Conservation (phyloP, 1,140 invertebrate genomes). For the Catajapyx aquilonaris region DNA sequence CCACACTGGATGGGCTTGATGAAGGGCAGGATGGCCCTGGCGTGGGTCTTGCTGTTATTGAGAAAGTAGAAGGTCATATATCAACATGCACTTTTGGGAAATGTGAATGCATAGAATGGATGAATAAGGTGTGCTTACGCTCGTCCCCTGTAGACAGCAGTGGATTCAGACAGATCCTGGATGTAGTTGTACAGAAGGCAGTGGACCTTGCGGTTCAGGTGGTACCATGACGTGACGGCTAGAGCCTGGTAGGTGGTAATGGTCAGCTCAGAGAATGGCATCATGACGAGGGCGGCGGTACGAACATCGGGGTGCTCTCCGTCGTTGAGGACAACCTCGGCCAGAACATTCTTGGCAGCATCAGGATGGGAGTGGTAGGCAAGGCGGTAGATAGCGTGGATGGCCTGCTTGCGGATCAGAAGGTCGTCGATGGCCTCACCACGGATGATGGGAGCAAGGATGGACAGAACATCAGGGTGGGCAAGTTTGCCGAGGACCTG, state of each 20-base stretch:
- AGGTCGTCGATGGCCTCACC: not conserved
- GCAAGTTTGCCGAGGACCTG: not conserved
- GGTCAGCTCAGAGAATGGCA: not conserved
- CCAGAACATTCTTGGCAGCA: not conserved
- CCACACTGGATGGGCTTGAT: too few relatives aligned
- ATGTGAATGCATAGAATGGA: too few relatives aligned
- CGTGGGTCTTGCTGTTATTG: too few relatives aligned
- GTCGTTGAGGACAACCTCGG: not conserved
- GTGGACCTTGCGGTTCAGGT: not conserved
- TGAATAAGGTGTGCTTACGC: too few relatives aligned
- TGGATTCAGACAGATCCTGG: not conserved
- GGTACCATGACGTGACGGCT: not conserved
- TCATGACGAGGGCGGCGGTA: not conserved
- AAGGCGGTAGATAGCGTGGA: not conserved
- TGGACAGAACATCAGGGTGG: not conserved
- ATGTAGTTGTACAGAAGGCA: not conserved
- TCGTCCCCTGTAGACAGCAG: too few relatives aligned
- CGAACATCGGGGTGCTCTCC: not conserved
- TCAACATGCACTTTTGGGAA: too few relatives aligned
- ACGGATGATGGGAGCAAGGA: not conserved
- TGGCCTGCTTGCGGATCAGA: not conserved
- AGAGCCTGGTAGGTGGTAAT: not conserved
- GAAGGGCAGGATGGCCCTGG: too few relatives aligned
- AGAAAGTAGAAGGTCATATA: too few relatives aligned
- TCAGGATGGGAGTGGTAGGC: not conserved